These are phyloP conservation scores for Gymnothorax javanicus DNA, from an alignment of 2,797 vertebrate species.

Conservation along the genomic window DNA sequence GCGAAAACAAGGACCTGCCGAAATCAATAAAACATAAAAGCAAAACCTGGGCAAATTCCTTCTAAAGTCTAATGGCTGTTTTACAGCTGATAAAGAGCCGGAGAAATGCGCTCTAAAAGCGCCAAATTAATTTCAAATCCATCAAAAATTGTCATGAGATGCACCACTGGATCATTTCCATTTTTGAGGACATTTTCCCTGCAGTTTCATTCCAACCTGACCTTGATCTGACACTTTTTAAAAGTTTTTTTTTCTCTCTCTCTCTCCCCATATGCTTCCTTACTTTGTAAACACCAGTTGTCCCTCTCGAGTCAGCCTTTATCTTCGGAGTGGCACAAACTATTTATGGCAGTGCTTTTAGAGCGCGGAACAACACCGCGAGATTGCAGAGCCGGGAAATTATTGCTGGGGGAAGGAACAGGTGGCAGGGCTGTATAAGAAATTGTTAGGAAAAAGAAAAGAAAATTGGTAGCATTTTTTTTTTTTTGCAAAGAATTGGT, in stretches of 20 bases:
- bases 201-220: not conserved
- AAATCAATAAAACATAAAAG: conserved; percentile 6
- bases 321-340: not conserved
- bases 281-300: not conserved
- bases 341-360: not conserved
- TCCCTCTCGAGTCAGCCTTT: not conserved
- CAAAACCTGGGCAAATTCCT: not conserved
- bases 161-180: not conserved
- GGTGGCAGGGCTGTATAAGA: not conserved
- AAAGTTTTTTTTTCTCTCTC: not conserved
- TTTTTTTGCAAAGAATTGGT: not conserved
- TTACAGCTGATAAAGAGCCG: not conserved
- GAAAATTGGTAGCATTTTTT: not conserved
- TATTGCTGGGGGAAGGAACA: not conserved
- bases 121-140: not conserved
- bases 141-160: not conserved
- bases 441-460: not conserved
- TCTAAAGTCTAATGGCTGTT: conserved; percentile 8
- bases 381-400: not conserved
- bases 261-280: not conserved
- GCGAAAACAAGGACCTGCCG: not conserved
- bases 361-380: not conserved
- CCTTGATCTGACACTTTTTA: not conserved
- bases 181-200: not conserved
- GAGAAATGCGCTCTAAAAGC: not conserved